A percentile compares a stretch with the other conserved stretches of the same genome.
These are phyloP conservation scores for Halcyon badia DNA, from an alignment of 2,797 vertebrate genomes.

Conservation along the genomic window DNA sequence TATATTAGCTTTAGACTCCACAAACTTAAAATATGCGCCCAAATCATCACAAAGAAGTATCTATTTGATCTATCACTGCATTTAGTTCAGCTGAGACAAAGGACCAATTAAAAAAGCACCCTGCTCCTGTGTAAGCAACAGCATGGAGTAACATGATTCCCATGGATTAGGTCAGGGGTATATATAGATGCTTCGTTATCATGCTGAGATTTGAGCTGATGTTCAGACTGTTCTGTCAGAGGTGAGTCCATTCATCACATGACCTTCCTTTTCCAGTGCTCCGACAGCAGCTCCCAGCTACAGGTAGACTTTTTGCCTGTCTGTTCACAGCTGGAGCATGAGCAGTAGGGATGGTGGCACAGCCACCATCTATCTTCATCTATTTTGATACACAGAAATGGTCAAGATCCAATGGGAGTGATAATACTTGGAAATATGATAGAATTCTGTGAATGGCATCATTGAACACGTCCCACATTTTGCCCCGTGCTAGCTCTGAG, in stretches of 20 bases:
- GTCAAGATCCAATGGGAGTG: not conserved
- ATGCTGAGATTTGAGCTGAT: not conserved
- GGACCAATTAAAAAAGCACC: not conserved
- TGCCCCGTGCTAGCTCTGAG: not conserved
- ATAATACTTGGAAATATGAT: not conserved
- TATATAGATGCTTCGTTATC: not conserved
- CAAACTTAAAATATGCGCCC: not conserved
- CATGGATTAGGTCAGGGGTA: not conserved
- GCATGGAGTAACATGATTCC: not conserved
- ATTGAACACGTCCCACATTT: not conserved
- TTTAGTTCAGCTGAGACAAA: not conserved
- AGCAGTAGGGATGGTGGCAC: not conserved
- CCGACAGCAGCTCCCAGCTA: not conserved
- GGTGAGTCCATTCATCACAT: fast-evolving
- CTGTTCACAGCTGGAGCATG: not conserved
- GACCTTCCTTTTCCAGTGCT: not conserved
- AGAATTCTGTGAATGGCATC: not conserved
- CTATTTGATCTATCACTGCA: not conserved
- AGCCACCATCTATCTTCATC: not conserved
- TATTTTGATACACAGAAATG: not conserved
- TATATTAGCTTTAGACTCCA: not conserved
- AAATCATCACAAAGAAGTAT: not conserved
- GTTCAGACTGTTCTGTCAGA: not conserved
- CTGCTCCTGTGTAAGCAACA: not conserved
- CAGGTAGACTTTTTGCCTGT: fast-evolving